Base-by-base conservation (phyloP, 2,113 vertebrate species). In the Cyanocitta stelleri region DNA sequence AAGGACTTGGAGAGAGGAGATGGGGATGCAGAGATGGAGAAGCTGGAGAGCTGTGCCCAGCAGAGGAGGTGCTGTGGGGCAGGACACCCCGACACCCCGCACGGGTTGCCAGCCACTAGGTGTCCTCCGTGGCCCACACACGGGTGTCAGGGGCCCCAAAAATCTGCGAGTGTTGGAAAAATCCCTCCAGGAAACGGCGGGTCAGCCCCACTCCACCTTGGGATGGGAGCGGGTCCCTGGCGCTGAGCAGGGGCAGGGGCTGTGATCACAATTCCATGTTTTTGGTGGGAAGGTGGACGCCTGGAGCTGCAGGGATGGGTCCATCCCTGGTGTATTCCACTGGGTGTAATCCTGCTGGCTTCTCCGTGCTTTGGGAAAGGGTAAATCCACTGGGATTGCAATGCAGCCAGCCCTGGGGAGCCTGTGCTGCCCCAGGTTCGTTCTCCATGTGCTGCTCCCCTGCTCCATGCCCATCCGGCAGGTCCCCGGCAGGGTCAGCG, bases 121-220 rank as follows among this genome's bases (percentile, higher is more conserved):
- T 95, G 96, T 96, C 96, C 95, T 66, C 93, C 79, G 82, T 56
- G 85, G 72, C 63, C 51, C 46, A 17, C 75, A 63, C 89, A 95
- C 59, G 43, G 37, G 41, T 62, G n/a, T 6, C 18, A 4, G 58
- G 58, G 32, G 37, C 68, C 87, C 79, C 71, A 83, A 55, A 83
- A 26, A 35, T 1, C 48, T 0, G 63, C 44, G 29, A 2, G 20
- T 4, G 58, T 2, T 49, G 85, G 52, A 44, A 81, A 81, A 73
- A 73, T 3, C 51, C 48, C 63, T 22, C 11, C 39, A 3, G 54
- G 55, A 3, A 16, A 13, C 26, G n/a, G 8, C 10, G 2, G 41
- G 16, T 10, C 24, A 2, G 33, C 0, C 8, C 16, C 20, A 7
- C 5, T 11, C 7, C 55, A 1, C 26, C 33, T 1, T 3, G 56